phyloP scores from a whole-genome alignment of 2,113 vertebrate species.

The Xiphias gladius region DNA sequence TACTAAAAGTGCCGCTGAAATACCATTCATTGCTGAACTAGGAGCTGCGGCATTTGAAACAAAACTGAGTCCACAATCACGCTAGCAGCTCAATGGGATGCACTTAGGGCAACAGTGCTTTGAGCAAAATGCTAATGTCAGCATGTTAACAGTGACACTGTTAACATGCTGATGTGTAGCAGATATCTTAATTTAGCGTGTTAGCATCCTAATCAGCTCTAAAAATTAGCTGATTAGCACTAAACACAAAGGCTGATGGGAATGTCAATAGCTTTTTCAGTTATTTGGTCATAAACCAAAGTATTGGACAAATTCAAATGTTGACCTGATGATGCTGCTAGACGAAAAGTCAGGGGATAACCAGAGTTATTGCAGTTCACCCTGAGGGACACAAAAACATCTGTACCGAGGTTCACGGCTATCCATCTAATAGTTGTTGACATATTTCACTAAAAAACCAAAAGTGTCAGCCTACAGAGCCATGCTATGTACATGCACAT shows the following conservation, averaged over 20 bases:
- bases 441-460: not conserved
- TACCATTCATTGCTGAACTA: not conserved
- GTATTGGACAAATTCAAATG: not conserved
- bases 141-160: not conserved
- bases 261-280: not conserved
- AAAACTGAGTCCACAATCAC: not conserved
- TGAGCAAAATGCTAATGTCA: not conserved
- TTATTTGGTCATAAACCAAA: not conserved
- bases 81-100: not conserved
- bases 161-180: not conserved
- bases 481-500: not conserved
- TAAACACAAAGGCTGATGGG: not conserved
- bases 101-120: not conserved
- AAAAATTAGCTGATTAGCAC: not conserved
- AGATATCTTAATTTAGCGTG: not conserved
- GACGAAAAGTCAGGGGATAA: not conserved
- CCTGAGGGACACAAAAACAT: not conserved
- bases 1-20: not conserved
- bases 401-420: not conserved
- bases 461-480: not conserved
- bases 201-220: not conserved
- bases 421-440: not conserved
- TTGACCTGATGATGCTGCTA: not conserved
- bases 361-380: not conserved
- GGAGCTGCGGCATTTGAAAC: slow-evolving; percentile 2